Evolutionary conservation across 2,113 vertebrate species (phyloP).

Genomic region (Genyomyrus donnyi): DNA sequence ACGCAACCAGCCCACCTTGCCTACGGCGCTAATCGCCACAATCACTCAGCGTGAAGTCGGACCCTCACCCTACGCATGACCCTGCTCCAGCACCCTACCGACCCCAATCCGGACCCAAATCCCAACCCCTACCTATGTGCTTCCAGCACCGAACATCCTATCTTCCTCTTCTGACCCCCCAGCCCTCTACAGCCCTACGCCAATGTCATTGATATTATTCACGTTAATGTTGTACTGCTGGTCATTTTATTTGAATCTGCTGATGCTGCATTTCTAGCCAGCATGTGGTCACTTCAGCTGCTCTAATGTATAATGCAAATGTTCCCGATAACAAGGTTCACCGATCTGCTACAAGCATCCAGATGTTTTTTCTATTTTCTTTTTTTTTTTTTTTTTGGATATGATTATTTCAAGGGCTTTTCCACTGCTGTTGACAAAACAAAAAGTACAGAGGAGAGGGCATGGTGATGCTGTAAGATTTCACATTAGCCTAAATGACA

Average conservation of each 20-base stretch:
- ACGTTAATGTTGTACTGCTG: not conserved
- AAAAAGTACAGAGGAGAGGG: not conserved
- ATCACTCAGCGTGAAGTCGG: conserved; percentile 50
- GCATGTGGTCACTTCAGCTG: not conserved
- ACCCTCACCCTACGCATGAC: conserved; percentile 7
- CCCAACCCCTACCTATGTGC: not conserved
- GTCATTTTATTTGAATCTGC: not conserved
- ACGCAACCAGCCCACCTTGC: conserved; percentile 42
- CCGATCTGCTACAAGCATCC: not conserved
- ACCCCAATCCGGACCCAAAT: not conserved
- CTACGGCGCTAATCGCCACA: conserved; percentile 52
- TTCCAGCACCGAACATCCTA: not conserved
- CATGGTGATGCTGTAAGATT: not conserved
- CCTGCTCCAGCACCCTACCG: not conserved
- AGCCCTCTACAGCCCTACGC: not conserved
- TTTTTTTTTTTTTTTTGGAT: not conserved
- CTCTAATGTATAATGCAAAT: not conserved
- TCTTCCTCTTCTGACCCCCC: not conserved
- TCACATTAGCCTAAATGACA: conserved; percentile 9
- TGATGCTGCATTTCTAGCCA: not conserved
- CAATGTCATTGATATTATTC: conserved; percentile 2
- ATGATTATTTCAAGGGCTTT: not conserved
- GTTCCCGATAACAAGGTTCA: not conserved
- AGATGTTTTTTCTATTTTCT: not conserved
- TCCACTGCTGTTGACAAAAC: not conserved